Base-by-base conservation (phyloP, 2,888 invertebrate species). In the Polydesmus complanatus region DNA sequence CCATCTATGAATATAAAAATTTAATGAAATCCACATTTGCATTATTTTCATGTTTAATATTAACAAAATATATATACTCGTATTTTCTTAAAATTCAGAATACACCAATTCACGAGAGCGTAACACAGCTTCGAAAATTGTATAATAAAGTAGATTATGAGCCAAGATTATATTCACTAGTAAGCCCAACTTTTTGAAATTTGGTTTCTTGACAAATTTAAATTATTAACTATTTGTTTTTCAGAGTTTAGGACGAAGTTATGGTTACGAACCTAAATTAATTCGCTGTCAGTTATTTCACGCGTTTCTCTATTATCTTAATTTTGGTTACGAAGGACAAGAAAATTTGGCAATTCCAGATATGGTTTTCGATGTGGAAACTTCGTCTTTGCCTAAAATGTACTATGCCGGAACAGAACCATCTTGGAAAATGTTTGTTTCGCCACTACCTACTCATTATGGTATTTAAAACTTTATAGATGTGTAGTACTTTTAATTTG, bases 401-500 rank as follows among this genome's bases (percentile, higher is more conserved):
- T 72, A 70, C 60, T 55, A 65, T 27, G 5, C 5, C 14, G 14
- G 8, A 8, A 67, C 70, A 58, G 70, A 71, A 50, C 73, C 82
- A 3, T 77, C 75, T 66, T 87, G 86, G 85, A 83, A 81, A 70
- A 84, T 83, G 73, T 87, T 86, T 69, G 74, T 88, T 18, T 80
- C 83, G 0, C 84, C 86, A 0, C 69, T 87, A 53, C 81, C 81
- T 0, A 68, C 71, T 53, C 81, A 84, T 67, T 68, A 66, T 64
- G 78, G 79, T 78, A 69, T 19, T n/a, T 19, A 51, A 51, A 22
- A 14, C n/a, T 8, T 22, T 5, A 52, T 52, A 52, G 22, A 52
- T 8, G 52, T 11, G 3, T 3, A 52, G 22, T 11, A 11, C 21
- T 19, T 52, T 23, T 3, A 11, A 53, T 22, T 2, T 3, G n/a